Conservation (phyloP, 2,888 invertebrate species). For the Pollenia angustigena region DNA sequence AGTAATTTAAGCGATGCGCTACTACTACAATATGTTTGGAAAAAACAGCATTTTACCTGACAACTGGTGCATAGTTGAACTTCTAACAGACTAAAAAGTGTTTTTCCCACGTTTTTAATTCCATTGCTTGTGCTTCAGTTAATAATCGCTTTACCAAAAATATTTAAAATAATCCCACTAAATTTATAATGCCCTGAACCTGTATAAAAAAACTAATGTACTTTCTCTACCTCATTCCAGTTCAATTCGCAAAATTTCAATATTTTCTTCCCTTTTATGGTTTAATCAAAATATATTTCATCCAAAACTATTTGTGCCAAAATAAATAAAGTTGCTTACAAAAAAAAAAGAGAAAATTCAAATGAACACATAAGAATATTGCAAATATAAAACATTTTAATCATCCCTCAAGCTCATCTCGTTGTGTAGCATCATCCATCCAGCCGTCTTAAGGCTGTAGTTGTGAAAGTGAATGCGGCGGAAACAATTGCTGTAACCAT, state of each 20-base stretch:
- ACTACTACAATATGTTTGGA: too few species aligned
- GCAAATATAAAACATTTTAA: slow-evolving; percentile 16
- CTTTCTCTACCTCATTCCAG: neutral
- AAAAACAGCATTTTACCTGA: too few species aligned
- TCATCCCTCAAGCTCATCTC: neutral
- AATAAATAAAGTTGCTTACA: neutral
- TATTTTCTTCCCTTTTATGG: neutral
- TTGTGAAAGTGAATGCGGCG: neutral
- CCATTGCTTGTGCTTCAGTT: too few species aligned
- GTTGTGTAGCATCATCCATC: slow-evolving; percentile 1
- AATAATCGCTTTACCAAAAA: too few species aligned
- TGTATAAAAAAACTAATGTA: neutral
- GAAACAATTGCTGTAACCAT: slow-evolving; percentile 13
- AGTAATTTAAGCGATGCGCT: too few species aligned
- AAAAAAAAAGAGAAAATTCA: neutral
- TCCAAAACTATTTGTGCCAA: neutral
- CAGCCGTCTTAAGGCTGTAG: neutral
- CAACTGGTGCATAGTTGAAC: too few species aligned
- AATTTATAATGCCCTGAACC: too few species aligned
- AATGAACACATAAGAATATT: neutral
- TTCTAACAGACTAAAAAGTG: too few species aligned
- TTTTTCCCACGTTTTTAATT: too few species aligned
- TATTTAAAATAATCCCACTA: too few species aligned
- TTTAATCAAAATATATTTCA: neutral
- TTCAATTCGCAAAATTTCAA: neutral